phyloP scores from a whole-genome alignment of 2,797 vertebrate species.

The Etheostoma nigrum region DNA sequence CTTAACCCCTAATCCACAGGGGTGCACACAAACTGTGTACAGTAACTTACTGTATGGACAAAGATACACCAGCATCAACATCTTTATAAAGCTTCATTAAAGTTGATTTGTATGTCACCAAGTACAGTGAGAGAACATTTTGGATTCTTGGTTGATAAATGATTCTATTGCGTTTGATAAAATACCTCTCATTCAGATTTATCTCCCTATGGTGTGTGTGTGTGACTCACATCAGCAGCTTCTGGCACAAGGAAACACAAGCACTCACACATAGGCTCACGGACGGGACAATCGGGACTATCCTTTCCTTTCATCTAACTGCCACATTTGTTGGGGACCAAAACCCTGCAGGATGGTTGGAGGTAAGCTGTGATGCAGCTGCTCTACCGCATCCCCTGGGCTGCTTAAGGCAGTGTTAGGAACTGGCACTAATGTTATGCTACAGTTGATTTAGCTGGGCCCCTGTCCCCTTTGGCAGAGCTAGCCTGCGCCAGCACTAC shows the following conservation, averaged over 20 bases:
- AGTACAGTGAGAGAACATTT: background rate
- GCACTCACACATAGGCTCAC: constrained; percentile 24
- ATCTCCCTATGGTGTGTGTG: background rate
- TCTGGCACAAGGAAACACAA: constrained; percentile 26
- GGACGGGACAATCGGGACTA: constrained; percentile 43
- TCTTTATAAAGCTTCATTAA: constrained; percentile 8
- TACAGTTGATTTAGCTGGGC: constrained; percentile 78
- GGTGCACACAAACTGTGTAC: background rate
- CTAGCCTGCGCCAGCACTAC: constrained; percentile 52
- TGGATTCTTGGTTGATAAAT: constrained; percentile 11
- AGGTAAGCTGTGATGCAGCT: constrained; percentile 74
- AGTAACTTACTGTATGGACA: background rate
- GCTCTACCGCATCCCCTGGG: constrained; percentile 76
- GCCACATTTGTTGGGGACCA: constrained; percentile 62
- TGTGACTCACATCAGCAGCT: constrained; percentile 39
- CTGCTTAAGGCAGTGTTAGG: constrained; percentile 75
- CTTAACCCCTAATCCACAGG: background rate
- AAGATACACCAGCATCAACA: background rate
- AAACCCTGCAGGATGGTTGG: constrained; percentile 72
- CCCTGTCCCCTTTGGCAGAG: constrained; percentile 80
- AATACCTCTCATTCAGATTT: constrained; percentile 29
- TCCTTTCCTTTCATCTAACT: constrained; percentile 64
- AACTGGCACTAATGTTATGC: constrained; percentile 82
- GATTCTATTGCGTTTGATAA: constrained; percentile 15
- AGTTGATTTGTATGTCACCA: constrained; percentile 1